Base-by-base conservation (phyloP, 2,797 vertebrate species). In the Acomys russatus region DNA sequence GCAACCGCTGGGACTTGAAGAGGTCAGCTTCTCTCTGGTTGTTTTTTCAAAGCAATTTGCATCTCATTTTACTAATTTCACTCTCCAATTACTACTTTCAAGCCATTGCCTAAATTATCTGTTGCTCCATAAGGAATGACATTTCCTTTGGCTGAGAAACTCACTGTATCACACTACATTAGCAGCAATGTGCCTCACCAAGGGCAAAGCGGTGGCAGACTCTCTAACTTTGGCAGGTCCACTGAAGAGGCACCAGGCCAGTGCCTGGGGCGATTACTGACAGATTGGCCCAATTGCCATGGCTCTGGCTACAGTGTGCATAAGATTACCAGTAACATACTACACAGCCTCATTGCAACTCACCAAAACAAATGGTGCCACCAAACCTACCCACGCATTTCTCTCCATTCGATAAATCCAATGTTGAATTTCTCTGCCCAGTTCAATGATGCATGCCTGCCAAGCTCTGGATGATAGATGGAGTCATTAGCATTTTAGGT, bases 61-160 rank as follows among this genome's bases (percentile, higher is more conserved):
- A 98, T 98, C 97, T 98, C 96, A 98, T 98, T 98, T 98, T 98
- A 97, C 98, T 97, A 98, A 98, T 98, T 98, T 97, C 97, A 97
- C 93, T 98, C 97, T 97, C 97, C 97, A 98, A 97, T 98, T 98
- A 98, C 97, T 97, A 96, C 96, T 98, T 97, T 98, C 97, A 97
- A 98, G 98, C 98, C 98, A 98, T 94, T 96, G 92, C 97, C 98
- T 98, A 98, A 98, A 98, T 98, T 98, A 98, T 98, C 97, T 97
- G 96, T 95, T 98, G 97, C 97, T 98, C 98, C 97, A 97, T 73
- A 89, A 98, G 98, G 97, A 98, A 96, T 23, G 77, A 94, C 97
- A 97, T 97, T 97, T 98, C 98, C 97, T 97, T 97, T 97, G 98
- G 98, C 96, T 79, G 97, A 91, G 94, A 97, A 96, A 96, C 61